Evolutionary conservation across 1,140 invertebrate species (phyloP), one percentile per base, ranked within the genome.

Genomic region (Battus philenor): DNA sequence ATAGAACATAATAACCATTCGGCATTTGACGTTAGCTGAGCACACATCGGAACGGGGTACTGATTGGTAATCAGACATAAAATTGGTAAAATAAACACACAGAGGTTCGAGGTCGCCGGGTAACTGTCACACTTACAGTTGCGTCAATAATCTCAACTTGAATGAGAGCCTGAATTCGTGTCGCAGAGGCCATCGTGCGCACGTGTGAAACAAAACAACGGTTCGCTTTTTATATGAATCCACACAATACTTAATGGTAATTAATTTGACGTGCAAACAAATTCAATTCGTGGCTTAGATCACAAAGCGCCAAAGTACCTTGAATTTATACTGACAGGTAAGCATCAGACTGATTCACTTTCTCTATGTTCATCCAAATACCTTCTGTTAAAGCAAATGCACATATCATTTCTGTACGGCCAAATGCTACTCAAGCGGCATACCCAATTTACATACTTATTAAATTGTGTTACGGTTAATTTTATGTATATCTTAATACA

Each of bases 171-270:
- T 84, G 77, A 61, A 58, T 68, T 59, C 65, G 66, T 67, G 63
- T 59, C 47, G 73, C 65, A 61, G 57, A 51, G 63, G 68, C 74
- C 76, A 73, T 64, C 61, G 74, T 62, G 69, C 59, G 72, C 68
- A 81, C 76, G 78, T 81, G 80, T 80, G 78, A 62, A 84, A 82
- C 68, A 82, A 79, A 82, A 83, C 59, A 81, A 79, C 50, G 59
- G 57, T 50, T 63, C 57, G 55, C 51, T 47, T 68, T 76, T 72
- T 78, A 76, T 71, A 65, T 60, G 57, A 48, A 50, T 51, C 55
- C 38, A 41, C 10, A 41, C 38, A 41, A 20, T 38, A 24, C 9
- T 29, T 15, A 10, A 26, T 41, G 16, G 16, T 26, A 12, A 27
- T 27, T 29, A 29, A 26, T 16, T 17, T 11, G 13, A 29, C 38